Conservation (phyloP, 2,888 invertebrate species). For the Ormyrus pomaceus region DNA sequence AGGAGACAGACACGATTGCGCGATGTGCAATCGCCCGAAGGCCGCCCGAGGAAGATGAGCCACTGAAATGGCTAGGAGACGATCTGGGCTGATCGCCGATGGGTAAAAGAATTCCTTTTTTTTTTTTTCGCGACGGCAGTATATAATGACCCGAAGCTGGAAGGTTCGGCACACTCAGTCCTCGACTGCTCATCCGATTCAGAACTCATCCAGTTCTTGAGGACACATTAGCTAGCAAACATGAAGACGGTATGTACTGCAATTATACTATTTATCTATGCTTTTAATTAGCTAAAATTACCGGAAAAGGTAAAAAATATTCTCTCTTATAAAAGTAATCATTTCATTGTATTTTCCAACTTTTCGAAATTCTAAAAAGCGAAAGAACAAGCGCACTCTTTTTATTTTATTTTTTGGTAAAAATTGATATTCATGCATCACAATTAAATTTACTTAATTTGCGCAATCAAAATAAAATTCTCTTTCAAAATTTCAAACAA, state of each 20-base stretch:
- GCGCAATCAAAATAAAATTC: too few relatives aligned
- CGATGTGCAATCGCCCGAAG: background rate
- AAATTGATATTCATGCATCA: too few relatives aligned
- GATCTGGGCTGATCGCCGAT: background rate
- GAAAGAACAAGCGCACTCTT: too few relatives aligned
- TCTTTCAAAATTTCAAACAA: too few relatives aligned
- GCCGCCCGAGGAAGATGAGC: background rate
- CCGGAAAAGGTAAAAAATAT: too few relatives aligned
- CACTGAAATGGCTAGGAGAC: background rate
- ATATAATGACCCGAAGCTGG: slow-evolving; percentile 23
- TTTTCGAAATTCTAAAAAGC: too few relatives aligned
- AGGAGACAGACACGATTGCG: background rate
- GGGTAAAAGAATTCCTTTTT: background rate
- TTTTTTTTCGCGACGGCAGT: background rate
- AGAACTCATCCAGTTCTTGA: slow-evolving; percentile 16
- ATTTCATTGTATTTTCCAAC: too few relatives aligned
- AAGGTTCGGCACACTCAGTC: slow-evolving; percentile 28
- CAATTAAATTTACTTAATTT: too few relatives aligned
- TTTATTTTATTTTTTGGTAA: too few relatives aligned
- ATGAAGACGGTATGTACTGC: slow-evolving; percentile 43
- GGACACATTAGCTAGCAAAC: slow-evolving; percentile 9
- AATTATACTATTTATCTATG: background rate
- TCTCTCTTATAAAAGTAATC: too few relatives aligned
- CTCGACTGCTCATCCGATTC: slow-evolving; percentile 1
- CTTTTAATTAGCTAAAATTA: too few relatives aligned